Percentiles rank a stretch among this genome's conserved stretches.
Evolutionary conservation across 2,113 vertebrate genomes (phyloP).

Genomic region (Puma concolor): DNA sequence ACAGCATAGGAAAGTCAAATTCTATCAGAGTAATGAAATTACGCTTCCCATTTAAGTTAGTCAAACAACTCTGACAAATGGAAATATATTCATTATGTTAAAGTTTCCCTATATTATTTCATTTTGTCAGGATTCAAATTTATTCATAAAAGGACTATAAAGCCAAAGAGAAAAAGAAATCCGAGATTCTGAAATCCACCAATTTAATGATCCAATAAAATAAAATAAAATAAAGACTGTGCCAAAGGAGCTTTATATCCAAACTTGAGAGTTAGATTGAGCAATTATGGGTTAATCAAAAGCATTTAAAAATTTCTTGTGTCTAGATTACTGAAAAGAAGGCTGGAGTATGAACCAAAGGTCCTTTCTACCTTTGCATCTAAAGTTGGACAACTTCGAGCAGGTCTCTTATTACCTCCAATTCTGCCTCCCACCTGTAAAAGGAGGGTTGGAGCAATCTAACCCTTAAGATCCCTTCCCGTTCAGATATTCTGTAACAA

Average conservation of each 20-base stretch:
- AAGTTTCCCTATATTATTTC: neutral
- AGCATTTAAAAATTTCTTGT: neutral
- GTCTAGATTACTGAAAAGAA: neutral
- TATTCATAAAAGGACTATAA: slow-evolving; percentile 21
- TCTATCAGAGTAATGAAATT: neutral
- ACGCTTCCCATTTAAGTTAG: neutral
- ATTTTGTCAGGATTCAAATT: neutral
- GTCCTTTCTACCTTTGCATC: neutral
- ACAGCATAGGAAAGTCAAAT: neutral
- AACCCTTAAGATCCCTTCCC: neutral
- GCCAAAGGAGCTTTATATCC: neutral
- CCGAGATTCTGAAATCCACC: neutral
- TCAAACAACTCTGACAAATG: neutral
- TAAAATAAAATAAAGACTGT: neutral
- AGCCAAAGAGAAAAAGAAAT: slow-evolving; percentile 19
- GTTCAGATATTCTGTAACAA: neutral
- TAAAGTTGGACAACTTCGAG: neutral
- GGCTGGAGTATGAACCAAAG: neutral
- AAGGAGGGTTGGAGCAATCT: neutral
- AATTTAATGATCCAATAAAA: neutral
- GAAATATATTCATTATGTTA: neutral
- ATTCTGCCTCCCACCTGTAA: neutral
- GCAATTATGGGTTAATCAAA: neutral
- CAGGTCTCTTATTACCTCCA: neutral
- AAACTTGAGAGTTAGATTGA: neutral